Base-by-base conservation (phyloP, 2,113 vertebrate species). In the Tonatia bakeri region DNA sequence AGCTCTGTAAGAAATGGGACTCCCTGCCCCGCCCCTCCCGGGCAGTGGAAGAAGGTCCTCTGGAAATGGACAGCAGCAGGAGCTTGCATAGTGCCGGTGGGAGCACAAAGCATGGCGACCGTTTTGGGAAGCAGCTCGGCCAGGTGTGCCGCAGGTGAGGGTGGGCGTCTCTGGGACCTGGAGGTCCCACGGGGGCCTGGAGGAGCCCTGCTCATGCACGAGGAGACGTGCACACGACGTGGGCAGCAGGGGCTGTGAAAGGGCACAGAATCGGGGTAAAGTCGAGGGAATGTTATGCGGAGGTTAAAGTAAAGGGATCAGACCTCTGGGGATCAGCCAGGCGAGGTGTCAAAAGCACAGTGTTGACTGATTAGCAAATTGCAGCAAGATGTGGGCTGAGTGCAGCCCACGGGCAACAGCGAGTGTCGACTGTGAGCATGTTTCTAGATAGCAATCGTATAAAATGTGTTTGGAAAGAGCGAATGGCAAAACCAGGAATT, bases 121-220 rank as follows among this genome's bases (percentile, higher is more conserved):
- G 20, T 59, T 43, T 2, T 17, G 36, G 13, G 20, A 38, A 89
- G 36, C 1, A 3, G 4, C 3, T 24, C 1, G 43, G 15, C 85
- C 24, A 45, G 28, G 7, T 24, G 43, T 12, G 14, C 4, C 31
- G 19, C 17, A 19, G 20, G 72, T 5, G 43, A n/a, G 38, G 26
- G 3, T 1, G 38, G 0, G 4, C 12, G 0, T 20, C 73, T n/a
- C 33, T 7, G 22, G 2, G 15, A 10, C 70, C 28, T 13, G 16
- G 24, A 33, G 11, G 38, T 15, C 7, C 45, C 10, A 1, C 0
- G 31, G 9, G 1, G 4, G 4, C 70, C n/a, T 0, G 4, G 50
- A 38, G 70, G 14, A 16, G 65, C 31, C 77, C 33, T 4, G 3
- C 15, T 0, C 4, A 1, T 11, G 13, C 1, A 2, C 22, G 0